Conservation (phyloP, 2,888 invertebrate genomes). For the Coenonympha arcania region DNA sequence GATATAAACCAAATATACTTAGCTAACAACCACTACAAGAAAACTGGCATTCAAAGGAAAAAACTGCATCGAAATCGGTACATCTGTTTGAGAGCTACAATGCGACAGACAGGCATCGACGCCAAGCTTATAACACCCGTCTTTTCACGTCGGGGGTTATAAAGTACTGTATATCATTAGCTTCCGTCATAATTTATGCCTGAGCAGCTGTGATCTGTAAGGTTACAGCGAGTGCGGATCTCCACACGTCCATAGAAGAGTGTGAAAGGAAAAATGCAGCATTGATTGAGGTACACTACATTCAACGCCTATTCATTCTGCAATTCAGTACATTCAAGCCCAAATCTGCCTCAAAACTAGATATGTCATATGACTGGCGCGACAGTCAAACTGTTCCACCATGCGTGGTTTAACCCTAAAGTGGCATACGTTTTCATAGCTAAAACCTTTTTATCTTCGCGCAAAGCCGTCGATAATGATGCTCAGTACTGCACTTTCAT, state of each 20-base stretch:
- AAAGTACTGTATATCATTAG: neutral
- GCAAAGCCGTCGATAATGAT: slow-evolving; percentile 66
- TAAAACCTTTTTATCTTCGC: slow-evolving; percentile 57
- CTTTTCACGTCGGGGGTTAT: too few relatives aligned
- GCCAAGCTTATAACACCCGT: too few relatives aligned
- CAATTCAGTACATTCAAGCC: slow-evolving; percentile 9
- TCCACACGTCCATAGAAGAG: neutral
- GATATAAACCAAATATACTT: too few relatives aligned
- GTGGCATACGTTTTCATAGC: slow-evolving; percentile 59
- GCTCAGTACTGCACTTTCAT: slow-evolving; percentile 61
- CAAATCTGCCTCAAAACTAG: slow-evolving; percentile 16
- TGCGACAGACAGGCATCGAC: too few relatives aligned
- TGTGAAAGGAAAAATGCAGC: neutral
- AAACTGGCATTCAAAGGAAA: too few relatives aligned
- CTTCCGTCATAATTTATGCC: neutral
- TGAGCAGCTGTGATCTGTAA: neutral
- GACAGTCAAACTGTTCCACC: slow-evolving; percentile 29
- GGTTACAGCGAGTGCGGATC: neutral
- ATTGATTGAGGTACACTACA: slow-evolving; percentile 4
- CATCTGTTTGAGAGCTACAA: too few relatives aligned
- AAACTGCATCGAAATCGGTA: too few relatives aligned
- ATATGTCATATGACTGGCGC: slow-evolving; percentile 18
- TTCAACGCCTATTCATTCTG: slow-evolving; percentile 7
- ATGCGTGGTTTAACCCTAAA: slow-evolving; percentile 43
- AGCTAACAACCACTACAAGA: too few relatives aligned